Evolutionary conservation across 2,797 vertebrate genomes (phyloP).

Genomic region (Dermochelys coriacea): DNA sequence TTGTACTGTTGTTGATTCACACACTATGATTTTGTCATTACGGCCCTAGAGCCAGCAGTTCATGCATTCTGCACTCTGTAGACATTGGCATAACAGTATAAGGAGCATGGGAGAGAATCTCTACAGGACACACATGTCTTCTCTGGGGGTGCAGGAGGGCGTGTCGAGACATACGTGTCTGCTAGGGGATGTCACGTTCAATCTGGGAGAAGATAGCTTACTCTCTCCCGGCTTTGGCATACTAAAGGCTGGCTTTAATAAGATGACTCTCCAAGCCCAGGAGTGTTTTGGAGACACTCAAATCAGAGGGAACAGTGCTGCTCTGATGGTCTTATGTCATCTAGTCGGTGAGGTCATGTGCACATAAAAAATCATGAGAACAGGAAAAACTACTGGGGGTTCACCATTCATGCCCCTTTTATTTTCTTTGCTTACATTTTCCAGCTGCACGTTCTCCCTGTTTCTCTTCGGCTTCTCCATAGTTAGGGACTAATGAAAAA

Average conservation of each 20-base stretch:
- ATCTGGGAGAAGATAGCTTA: neutral
- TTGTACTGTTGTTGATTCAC: neutral
- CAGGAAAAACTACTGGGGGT: neutral
- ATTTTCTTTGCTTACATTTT: slow-evolving; percentile 17
- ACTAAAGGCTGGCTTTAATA: neutral
- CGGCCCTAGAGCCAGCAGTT: neutral
- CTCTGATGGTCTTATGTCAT: neutral
- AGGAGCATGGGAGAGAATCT: neutral
- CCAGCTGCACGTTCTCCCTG: neutral
- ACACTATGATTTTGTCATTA: neutral
- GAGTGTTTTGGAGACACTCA: slow-evolving; percentile 5
- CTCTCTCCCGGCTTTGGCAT: neutral
- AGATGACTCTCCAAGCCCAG: neutral
- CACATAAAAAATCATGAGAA: neutral
- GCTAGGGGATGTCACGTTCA: neutral
- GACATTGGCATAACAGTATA: neutral
- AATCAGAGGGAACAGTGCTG: fast-evolving
- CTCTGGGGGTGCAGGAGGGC: neutral
- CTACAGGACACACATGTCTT: neutral
- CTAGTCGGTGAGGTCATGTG: slow-evolving; percentile 29
- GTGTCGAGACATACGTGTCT: neutral
- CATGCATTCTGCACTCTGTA: neutral
- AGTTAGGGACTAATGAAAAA: slow-evolving; percentile 18
- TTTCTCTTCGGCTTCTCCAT: slow-evolving; percentile 1
- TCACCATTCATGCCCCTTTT: neutral